Evolutionary conservation across 2,797 vertebrate genomes (phyloP).

Genomic region (Cephalopachus bancanus): DNA sequence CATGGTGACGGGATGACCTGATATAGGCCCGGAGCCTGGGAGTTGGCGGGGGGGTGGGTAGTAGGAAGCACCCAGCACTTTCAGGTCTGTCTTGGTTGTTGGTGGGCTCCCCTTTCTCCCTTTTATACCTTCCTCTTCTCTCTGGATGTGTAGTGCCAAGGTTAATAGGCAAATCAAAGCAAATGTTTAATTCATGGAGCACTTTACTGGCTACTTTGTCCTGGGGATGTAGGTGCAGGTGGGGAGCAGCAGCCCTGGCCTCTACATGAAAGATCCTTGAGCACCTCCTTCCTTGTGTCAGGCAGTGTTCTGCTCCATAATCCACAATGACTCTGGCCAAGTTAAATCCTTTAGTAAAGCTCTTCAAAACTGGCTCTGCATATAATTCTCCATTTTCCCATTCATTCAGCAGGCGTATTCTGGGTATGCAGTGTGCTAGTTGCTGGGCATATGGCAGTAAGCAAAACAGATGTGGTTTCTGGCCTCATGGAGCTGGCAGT

Average conservation of each 20-base stretch:
- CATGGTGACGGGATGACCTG: not conserved
- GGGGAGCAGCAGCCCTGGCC: not conserved
- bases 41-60: not conserved
- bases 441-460: not conserved
- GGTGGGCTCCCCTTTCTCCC: not conserved
- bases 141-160: not conserved
- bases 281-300: not conserved
- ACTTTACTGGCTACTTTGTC: conserved; percentile 12
- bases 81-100: not conserved
- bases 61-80: not conserved
- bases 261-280: conserved; percentile 35
- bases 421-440: not conserved
- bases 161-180: conserved; percentile 38
- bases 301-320: conserved; percentile 54
- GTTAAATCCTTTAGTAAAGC: conserved; percentile 63
- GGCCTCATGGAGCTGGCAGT: not conserved
- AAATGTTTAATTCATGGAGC: conserved; percentile 33
- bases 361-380: conserved; percentile 22
- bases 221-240: not conserved
- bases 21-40: not conserved
- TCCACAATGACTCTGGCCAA: conserved; percentile 31
- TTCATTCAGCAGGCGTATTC: conserved; percentile 46
- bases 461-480: conserved; percentile 9
- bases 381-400: conserved; percentile 51
- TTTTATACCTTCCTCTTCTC: conserved; percentile 28